These are phyloP conservation scores for Conger conger DNA, from an alignment of 2,113 vertebrate genomes.

Conservation along the genomic window DNA sequence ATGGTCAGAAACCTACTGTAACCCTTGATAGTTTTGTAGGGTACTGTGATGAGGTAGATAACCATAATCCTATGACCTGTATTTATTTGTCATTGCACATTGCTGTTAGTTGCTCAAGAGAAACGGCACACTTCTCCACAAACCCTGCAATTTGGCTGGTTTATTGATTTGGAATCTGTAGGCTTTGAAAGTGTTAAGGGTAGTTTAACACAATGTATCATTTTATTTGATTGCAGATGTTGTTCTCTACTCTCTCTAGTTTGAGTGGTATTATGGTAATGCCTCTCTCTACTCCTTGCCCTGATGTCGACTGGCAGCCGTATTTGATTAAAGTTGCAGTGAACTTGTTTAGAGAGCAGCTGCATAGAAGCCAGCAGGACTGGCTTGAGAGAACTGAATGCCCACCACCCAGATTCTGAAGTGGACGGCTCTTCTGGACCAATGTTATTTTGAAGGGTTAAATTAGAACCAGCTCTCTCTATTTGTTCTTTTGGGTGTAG, in stretches of 20 bases:
- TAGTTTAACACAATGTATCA: background rate
- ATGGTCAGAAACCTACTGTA: background rate
- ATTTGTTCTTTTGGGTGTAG: background rate
- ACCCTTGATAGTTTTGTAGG: slow-evolving; percentile 23
- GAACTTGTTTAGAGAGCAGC: background rate
- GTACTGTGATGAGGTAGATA: background rate
- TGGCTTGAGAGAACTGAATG: background rate
- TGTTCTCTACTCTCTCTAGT: background rate
- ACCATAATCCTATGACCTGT: background rate
- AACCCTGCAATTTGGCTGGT: background rate
- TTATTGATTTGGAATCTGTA: background rate
- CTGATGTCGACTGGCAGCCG: background rate
- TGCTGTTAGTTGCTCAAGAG: background rate
- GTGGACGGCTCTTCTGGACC: background rate
- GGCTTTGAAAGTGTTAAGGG: background rate
- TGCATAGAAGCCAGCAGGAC: background rate
- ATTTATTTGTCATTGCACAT: background rate
- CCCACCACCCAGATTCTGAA: background rate
- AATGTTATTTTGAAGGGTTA: background rate
- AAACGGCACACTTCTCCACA: background rate
- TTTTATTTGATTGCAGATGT: background rate
- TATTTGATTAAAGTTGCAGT: background rate
- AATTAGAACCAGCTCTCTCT: slow-evolving; percentile 21
- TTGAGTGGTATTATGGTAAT: background rate
- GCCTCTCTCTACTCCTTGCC: background rate